Percentiles rank a stretch among this genome's conserved stretches.
These are phyloP conservation scores for Morelia viridis DNA, from an alignment of 2,797 vertebrate genomes.

Conservation along the genomic window DNA sequence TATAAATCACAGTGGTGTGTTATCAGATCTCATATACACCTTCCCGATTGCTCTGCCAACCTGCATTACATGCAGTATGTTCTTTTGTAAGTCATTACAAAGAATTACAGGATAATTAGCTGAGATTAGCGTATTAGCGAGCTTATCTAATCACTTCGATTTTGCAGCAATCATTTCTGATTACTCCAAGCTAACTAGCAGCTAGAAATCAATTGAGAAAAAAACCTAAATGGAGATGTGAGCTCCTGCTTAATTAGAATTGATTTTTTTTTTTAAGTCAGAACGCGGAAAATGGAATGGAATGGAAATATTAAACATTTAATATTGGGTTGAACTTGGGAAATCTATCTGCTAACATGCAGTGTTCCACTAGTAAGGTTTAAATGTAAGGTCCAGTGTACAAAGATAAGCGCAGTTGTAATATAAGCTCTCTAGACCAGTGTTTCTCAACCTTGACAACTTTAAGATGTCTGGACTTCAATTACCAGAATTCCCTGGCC, in stretches of 20 bases:
- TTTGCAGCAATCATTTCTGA: constrained; percentile 53
- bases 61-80: not conserved
- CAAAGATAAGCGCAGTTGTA: not conserved
- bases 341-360: not conserved
- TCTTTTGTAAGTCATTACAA: constrained; percentile 51
- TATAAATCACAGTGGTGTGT: not conserved
- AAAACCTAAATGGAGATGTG: constrained; percentile 43
- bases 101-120: constrained; percentile 64
- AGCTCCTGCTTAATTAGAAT: constrained; percentile 58
- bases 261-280: constrained; percentile 17
- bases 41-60: not conserved
- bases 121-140: constrained; percentile 48
- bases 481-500: too few species aligned
- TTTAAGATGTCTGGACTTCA: too few species aligned
- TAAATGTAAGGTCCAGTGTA: not conserved
- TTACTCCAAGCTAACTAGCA: constrained; percentile 54
- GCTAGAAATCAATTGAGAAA: constrained; percentile 51
- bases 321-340: not conserved
- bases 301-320: not conserved
- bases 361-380: not conserved
- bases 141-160: constrained; percentile 65
- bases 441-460: too few species aligned
- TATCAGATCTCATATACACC: not conserved
- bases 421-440: not conserved
- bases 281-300: not conserved